Evolutionary conservation across 2,113 vertebrate genomes (phyloP), one percentile per base, ranked within the genome.

Genomic region (Todiramphus saurophagus): DNA sequence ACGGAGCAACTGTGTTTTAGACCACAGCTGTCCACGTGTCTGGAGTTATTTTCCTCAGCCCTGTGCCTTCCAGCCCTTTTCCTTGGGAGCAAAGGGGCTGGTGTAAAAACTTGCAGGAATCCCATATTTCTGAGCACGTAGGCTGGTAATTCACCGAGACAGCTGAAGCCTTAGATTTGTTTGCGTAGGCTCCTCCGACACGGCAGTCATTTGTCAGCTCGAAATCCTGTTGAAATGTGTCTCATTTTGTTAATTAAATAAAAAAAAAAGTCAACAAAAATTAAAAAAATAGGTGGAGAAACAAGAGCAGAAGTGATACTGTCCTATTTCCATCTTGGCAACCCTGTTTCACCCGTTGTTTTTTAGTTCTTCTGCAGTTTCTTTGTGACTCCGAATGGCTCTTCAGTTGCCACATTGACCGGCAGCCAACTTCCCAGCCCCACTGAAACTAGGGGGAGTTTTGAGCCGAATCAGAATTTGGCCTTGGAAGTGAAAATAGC

Each of bases 1-100:
- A 72, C 17, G 0, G 62, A 97, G 90, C 84, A 94, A 67, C 91
- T 96, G 91, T 69, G 82, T 23, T 91, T 67, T 53, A 96, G 94
- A 62, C 87, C 67, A 87, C 96, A 96, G 94, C 93, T 95, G 93
- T 93, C 92, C 93, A 77, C 3, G 20, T 95, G 87, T 96, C 90
- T 94, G 44, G 78, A 91, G 87, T 43, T 96, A 87, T 90, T 97
- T 96, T 96, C 63, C 82, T 63, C 90, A 80, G 78, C 58, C 76
- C 79, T 90, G 25, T 74, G 79, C 85, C 92, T 96, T 96, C 72
- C 67, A 92, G 72, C 41, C 31, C 51, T 62, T 91, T 80, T 95
- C 68, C 50, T 83, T 59, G 63, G 75, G 87, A 76, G 46, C 28
- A 69, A 85, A 68, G 1, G 0, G 2, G 0, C n/a, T 23, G 67